These are phyloP conservation scores for Dermolepida albohirtum DNA, from an alignment of 2,888 invertebrate species.

Conservation along the genomic window DNA sequence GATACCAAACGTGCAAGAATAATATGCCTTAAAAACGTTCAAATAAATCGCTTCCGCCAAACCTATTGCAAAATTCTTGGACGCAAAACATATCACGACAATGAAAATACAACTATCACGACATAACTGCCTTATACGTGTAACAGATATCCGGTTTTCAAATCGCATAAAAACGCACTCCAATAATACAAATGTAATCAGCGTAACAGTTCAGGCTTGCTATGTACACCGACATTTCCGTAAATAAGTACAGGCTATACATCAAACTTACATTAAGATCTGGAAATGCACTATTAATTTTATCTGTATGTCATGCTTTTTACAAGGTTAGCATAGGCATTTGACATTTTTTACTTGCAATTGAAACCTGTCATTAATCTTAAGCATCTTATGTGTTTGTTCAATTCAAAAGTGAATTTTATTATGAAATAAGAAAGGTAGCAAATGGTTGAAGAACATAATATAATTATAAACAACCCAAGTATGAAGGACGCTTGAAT, in stretches of 20 bases:
- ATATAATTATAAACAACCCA: too few relatives aligned
- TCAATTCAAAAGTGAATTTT: too few relatives aligned
- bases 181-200: conserved; percentile 22
- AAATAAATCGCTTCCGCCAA: conserved; percentile 36
- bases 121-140: conserved; percentile 27
- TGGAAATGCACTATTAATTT: conserved; percentile 25
- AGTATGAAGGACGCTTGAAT: too few relatives aligned
- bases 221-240: conserved; percentile 23
- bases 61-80: conserved; percentile 31
- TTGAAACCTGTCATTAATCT: conserved; percentile 9
- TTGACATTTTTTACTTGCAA: conserved; percentile 11
- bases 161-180: conserved; percentile 27
- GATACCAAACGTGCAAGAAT: conserved; percentile 25
- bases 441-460: too few relatives aligned
- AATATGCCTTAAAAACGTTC: conserved; percentile 28
- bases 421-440: too few relatives aligned
- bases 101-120: conserved; percentile 33
- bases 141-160: conserved; percentile 34
- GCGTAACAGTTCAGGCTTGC: conserved; percentile 17
- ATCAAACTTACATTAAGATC: conserved; percentile 33
- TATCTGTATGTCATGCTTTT: neutral
- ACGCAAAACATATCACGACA: conserved; percentile 34
- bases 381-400: neutral
- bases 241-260: conserved; percentile 31
- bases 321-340: conserved; percentile 16